Base-by-base conservation (phyloP, 23 tunicate species). In the Ascidia mentula region DNA sequence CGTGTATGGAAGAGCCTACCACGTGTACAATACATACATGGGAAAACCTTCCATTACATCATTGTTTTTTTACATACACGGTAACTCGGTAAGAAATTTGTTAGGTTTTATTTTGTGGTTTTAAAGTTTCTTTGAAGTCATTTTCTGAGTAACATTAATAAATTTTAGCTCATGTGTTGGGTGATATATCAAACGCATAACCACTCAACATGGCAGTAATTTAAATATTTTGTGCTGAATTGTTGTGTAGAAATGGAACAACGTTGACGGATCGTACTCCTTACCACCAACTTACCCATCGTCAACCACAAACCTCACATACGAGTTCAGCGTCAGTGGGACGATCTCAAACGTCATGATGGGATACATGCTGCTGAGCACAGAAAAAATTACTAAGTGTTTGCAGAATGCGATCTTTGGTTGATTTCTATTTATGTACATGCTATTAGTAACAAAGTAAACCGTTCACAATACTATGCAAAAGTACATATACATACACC, bases 351-450 rank as follows among this genome's bases (percentile, higher is more conserved):
- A 53, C 65, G 24, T 53, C 65, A 9, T 53, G 65, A 53, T 53
- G 65, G 65, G 65, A 20, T 53, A 53, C 13, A 53, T 53, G 65
- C 65, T 53, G 65, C 13, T 53, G 13, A 53, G 65, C 65, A 53
- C 28, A n/a, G n/a, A n/a, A n/a, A n/a, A n/a, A n/a, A n/a, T n/a
- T 42, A 42, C 53, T 9, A 42, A 42, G 53, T 12, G 15, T 42
- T 42, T 42, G 53, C 15, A 42, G 15, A 42, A 42, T 9, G 15
- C 53, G 15, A 42, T 42, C 15, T 42, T 9, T 42, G 53, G 53
- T n/a, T n/a, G n/a, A n/a, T n/a, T n/a, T n/a, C n/a, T n/a, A n/a
- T n/a, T n/a, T n/a, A n/a, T n/a, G n/a, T n/a, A n/a, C n/a, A n/a
- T n/a, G n/a, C n/a, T n/a, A n/a, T n/a, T n/a, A n/a, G n/a, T n/a